Percentiles rank a stretch among this genome's conserved stretches.
These are phyloP conservation scores for Nannoperca australis DNA, from an alignment of 2,797 vertebrate species.

Conservation along the genomic window DNA sequence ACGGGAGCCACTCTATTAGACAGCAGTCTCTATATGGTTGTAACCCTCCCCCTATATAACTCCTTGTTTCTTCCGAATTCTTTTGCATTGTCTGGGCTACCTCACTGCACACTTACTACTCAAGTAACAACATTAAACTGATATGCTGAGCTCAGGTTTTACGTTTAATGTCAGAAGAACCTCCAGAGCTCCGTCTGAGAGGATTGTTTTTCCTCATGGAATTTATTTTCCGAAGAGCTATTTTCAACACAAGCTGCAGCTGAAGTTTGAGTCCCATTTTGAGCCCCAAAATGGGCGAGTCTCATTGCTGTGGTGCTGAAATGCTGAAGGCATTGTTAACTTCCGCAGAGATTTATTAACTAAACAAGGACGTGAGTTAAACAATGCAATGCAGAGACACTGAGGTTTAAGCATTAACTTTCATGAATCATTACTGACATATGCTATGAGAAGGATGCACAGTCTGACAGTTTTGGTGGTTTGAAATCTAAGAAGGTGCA, in stretches of 20 bases:
- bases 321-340: conserved; percentile 65
- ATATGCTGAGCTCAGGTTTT: conserved; percentile 16
- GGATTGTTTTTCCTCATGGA: conserved; percentile 37
- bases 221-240: conserved; percentile 46
- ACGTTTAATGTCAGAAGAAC: conserved; percentile 24
- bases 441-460: conserved; percentile 29
- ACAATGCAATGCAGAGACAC: conserved; percentile 28
- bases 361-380: conserved; percentile 69
- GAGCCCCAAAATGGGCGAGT: conserved; percentile 36
- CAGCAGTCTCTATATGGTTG: conserved; percentile 60
- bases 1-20: conserved; percentile 77
- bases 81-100: conserved; percentile 35
- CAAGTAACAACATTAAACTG: conserved; percentile 19
- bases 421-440: conserved; percentile 44
- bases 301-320: conserved; percentile 66
- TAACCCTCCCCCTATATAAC: conserved; percentile 59
- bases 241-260: conserved; percentile 56
- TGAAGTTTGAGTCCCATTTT: conserved; percentile 57
- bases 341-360: conserved; percentile 64
- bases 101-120: conserved; percentile 18
- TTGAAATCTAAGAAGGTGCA: conserved; percentile 20
- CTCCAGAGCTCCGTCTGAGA: conserved; percentile 7
- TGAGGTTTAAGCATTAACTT: conserved; percentile 32
- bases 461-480: conserved; percentile 5
- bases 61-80: conserved; percentile 34